Conservation (phyloP, 2,797 vertebrate genomes). For the Sorex maritimensis region DNA sequence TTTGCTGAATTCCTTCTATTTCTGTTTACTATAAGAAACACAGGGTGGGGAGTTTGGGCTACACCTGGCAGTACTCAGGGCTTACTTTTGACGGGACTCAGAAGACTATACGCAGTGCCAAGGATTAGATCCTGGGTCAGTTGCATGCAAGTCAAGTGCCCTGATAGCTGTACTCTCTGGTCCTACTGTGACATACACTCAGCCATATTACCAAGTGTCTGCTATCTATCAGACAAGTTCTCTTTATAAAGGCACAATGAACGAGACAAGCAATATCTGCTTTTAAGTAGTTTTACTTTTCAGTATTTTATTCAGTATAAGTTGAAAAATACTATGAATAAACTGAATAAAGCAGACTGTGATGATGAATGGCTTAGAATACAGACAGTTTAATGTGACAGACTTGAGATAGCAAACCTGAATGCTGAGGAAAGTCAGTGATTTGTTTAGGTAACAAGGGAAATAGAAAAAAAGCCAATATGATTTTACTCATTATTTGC, state of each 20-base stretch:
- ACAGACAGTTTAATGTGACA: background rate
- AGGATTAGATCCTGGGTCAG: too few species aligned
- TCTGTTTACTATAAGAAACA: too few species aligned
- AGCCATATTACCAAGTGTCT: background rate
- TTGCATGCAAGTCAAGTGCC: too few species aligned
- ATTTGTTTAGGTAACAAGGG: background rate
- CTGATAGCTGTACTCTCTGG: too few species aligned
- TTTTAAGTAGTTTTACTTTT: background rate
- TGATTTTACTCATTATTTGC: conserved; percentile 7
- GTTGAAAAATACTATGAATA: conserved; percentile 18
- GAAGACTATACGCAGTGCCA: too few species aligned
- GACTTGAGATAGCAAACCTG: background rate
- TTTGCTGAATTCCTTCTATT: too few species aligned
- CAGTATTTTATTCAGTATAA: background rate
- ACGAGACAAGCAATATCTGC: conserved; percentile 18
- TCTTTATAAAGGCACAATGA: conserved; percentile 30
- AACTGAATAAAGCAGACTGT: background rate
- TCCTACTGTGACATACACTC: background rate
- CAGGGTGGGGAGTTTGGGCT: too few species aligned
- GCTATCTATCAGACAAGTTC: background rate
- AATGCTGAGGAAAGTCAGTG: conserved; percentile 8
- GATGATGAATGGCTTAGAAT: background rate
- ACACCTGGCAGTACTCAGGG: too few species aligned
- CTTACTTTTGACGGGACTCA: too few species aligned
- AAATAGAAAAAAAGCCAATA: conserved; percentile 40